These are phyloP conservation scores for Eulithis testata DNA, from an alignment of 2,888 invertebrate genomes.

Conservation along the genomic window DNA sequence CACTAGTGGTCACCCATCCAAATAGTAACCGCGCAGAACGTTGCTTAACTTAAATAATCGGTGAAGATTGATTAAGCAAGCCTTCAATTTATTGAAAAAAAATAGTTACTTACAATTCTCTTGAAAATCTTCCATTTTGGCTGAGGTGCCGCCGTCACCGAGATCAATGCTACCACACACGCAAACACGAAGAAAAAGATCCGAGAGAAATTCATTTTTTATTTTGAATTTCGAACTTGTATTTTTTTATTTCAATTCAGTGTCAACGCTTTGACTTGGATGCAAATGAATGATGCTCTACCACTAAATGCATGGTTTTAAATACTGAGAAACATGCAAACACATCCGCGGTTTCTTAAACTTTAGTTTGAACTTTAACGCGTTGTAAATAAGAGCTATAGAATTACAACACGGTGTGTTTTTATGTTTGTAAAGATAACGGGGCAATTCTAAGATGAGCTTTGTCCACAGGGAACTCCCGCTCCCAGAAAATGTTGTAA, in stretches of 20 bases:
- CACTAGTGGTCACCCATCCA: too few species aligned
- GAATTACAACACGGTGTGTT: neutral
- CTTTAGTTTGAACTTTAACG: slow-evolving; percentile 3
- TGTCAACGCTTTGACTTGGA: slow-evolving; percentile 18
- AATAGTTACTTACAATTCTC: slow-evolving; percentile 59
- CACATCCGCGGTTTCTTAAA: neutral
- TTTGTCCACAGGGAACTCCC: slow-evolving; percentile 14
- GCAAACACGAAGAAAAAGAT: slow-evolving; percentile 59
- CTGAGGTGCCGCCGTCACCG: slow-evolving; percentile 57
- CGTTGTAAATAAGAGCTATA: neutral
- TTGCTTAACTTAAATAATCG: too few species aligned
- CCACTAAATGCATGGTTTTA: slow-evolving; percentile 9
- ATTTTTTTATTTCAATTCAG: slow-evolving; percentile 1
- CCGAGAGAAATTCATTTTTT: slow-evolving; percentile 59
- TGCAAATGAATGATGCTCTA: slow-evolving; percentile 29
- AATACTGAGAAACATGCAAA: slow-evolving; percentile 11
- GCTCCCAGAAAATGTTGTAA: neutral
- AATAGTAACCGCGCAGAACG: too few species aligned
- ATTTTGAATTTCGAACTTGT: slow-evolving; percentile 15
- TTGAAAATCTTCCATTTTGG: slow-evolving; percentile 64
- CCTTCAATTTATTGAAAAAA: too few species aligned
- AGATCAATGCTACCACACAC: slow-evolving; percentile 52
- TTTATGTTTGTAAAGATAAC: slow-evolving; percentile 9
- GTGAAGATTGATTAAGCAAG: too few species aligned
- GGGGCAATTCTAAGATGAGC: slow-evolving; percentile 12